Conservation (phyloP, 2,797 vertebrate genomes). For the Oophaga sylvatica region DNA sequence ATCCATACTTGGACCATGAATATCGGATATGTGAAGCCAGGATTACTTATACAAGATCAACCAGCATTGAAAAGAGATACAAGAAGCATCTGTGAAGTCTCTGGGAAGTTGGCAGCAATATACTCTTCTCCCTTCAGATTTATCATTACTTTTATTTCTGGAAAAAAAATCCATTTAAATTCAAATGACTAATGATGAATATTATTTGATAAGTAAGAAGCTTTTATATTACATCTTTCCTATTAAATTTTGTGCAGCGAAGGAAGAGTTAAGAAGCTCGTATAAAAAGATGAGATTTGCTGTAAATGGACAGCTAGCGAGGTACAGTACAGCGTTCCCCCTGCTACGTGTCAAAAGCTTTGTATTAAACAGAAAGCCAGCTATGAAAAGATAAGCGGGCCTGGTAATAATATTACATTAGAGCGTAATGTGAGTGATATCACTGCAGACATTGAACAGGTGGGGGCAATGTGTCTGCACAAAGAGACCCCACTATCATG, state of each 20-base stretch:
- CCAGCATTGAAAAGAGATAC: neutral
- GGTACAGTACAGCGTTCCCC: conserved; percentile 35
- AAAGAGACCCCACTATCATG: conserved; percentile 44
- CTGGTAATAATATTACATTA: conserved; percentile 60
- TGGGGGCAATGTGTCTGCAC: conserved; percentile 50
- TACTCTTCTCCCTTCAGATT: neutral
- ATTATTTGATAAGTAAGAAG: neutral
- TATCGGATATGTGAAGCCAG: too few relatives aligned
- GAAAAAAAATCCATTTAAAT: neutral
- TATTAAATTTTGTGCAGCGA: neutral
- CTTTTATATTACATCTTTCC: neutral
- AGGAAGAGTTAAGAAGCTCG: conserved; percentile 25
- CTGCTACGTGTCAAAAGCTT: conserved; percentile 56
- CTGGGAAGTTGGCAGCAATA: neutral
- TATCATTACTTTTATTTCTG: neutral
- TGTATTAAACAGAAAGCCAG: conserved; percentile 54
- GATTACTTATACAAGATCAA: too few relatives aligned
- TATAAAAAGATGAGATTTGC: conserved; percentile 23
- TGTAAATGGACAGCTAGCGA: conserved; percentile 47
- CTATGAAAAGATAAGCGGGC: conserved; percentile 55
- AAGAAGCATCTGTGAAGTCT: neutral
- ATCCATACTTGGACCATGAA: too few relatives aligned
- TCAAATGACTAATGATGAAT: neutral
- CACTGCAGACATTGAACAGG: conserved; percentile 42
- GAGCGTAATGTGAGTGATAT: conserved; percentile 49